Evolutionary conservation across 2,797 vertebrate genomes (phyloP), one percentile per base, ranked within the genome.

Genomic region (Acanthurus leucopareius): DNA sequence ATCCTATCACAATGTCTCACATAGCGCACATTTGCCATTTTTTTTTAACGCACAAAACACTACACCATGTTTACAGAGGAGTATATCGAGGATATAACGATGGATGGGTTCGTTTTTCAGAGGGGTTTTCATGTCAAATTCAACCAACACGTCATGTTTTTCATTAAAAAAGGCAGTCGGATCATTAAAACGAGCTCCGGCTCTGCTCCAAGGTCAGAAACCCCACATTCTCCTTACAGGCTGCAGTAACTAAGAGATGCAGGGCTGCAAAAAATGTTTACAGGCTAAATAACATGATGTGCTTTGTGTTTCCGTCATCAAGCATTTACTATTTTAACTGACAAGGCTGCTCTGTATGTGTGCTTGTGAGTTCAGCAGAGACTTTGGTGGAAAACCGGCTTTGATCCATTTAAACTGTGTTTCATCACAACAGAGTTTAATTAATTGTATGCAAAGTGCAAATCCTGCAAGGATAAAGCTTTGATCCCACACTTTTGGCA

Each of bases 401-500:
- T 59, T 53, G 42, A 61, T 80, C 49, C 20, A 3, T 73, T 79
- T 1, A 38, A 13, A 66, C 19, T 25, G 25, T 56, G 28, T 3
- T 68, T 58, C 3, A 17, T 52, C 63, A 28, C 48, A 14, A 60
- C 17, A n/a, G 16, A 60, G 38, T 19, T 48, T 2, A 63, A 56
- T 56, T 45, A n/a, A 80, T 20, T 60, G 3, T 68, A 7, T 56
- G 58, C 49, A 52, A 82, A 70, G 76, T 77, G 71, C 78, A 86
- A 84, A 81, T 63, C 84, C 76, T 69, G 60, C 73, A 77, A 17
- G 6, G 61, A 52, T 69, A 86, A 89, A 91, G 77, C 75, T 84
- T 69, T 76, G 72, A 77, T 75, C 60, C 59, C 53, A 86, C 76
- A 82, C 56, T 54, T 93, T 91, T 91, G 89, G 89, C 89, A 90